Conservation (phyloP, 2,113 vertebrate species). For the Tragelaphus imberbis region DNA sequence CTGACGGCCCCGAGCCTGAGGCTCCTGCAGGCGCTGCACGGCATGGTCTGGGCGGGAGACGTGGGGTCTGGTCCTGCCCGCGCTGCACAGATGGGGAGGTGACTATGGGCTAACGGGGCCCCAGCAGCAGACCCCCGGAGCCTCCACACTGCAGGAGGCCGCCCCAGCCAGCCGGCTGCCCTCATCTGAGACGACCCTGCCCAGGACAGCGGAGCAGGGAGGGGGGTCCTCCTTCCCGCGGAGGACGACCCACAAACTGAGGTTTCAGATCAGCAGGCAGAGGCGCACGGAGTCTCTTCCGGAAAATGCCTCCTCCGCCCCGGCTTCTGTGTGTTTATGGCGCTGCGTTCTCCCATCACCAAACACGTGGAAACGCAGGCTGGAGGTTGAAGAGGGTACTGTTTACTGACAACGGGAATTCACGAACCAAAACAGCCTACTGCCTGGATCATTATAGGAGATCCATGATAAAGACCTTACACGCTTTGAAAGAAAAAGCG, state of each 20-base stretch:
- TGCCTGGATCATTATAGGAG: neutral
- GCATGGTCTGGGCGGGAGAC: too few species aligned
- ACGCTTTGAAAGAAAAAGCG: neutral
- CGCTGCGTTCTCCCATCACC: rapidly evolving
- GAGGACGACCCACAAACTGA: neutral
- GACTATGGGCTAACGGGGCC: neutral
- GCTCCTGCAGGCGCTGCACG: rapidly evolving
- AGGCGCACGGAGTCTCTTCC: rapidly evolving
- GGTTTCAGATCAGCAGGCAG: neutral
- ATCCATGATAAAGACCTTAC: neutral
- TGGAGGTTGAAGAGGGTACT: neutral
- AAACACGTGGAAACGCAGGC: neutral
- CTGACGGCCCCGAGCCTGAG: neutral
- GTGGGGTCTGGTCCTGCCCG: neutral
- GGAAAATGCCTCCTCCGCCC: neutral
- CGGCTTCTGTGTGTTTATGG: neutral
- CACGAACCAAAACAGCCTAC: neutral
- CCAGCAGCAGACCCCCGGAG: neutral
- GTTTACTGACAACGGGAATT: neutral
- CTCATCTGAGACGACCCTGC: neutral
- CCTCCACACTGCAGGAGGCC: neutral
- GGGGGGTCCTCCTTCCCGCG: neutral
- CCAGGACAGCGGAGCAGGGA: neutral
- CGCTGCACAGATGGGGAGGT: neutral
- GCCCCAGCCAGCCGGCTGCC: too few species aligned